Conservation (phyloP, 1,140 invertebrate genomes). For the Drosophila nasuta region DNA sequence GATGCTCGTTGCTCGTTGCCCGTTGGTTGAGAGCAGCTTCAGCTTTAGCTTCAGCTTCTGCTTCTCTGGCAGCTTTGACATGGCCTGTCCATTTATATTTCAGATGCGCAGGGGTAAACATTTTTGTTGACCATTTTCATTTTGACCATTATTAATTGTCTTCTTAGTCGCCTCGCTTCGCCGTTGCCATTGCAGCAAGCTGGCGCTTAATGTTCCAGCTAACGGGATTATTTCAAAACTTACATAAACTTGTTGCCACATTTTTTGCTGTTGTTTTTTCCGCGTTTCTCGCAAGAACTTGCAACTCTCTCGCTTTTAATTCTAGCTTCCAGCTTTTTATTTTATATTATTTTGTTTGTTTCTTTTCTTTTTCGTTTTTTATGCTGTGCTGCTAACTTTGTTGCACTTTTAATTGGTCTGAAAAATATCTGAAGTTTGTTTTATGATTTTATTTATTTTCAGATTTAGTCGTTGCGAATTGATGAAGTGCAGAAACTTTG, state of each 20-base stretch:
- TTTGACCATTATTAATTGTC: slow-evolving; percentile 71
- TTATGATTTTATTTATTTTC: slow-evolving; percentile 61
- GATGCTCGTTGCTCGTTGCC: background rate
- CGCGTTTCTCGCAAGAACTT: slow-evolving; percentile 27
- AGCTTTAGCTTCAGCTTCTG: too few relatives aligned
- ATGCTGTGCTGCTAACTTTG: slow-evolving; percentile 49
- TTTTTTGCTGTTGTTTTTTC: slow-evolving; percentile 1
- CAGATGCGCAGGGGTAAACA: slow-evolving; percentile 40
- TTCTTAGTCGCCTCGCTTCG: slow-evolving; percentile 41
- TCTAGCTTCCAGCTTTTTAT: slow-evolving; percentile 1
- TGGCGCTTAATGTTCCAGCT: slow-evolving; percentile 38
- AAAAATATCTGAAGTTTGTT: slow-evolving; percentile 55
- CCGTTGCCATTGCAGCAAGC: slow-evolving; percentile 2
- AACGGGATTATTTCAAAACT: slow-evolving; percentile 59
- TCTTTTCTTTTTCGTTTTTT: background rate
- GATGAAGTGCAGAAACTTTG: slow-evolving; percentile 46
- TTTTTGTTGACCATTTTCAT: slow-evolving; percentile 44
- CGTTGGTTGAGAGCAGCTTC: background rate
- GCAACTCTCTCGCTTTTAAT: slow-evolving; percentile 26
- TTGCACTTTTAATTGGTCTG: slow-evolving; percentile 74
- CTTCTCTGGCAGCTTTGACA: slow-evolving; percentile 49
- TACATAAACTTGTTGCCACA: background rate
- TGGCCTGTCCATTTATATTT: slow-evolving; percentile 64
- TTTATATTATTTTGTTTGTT: background rate
- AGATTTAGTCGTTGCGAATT: slow-evolving; percentile 40